Base-by-base conservation (phyloP, 2,113 vertebrate genomes). In the Carassius auratus region DNA sequence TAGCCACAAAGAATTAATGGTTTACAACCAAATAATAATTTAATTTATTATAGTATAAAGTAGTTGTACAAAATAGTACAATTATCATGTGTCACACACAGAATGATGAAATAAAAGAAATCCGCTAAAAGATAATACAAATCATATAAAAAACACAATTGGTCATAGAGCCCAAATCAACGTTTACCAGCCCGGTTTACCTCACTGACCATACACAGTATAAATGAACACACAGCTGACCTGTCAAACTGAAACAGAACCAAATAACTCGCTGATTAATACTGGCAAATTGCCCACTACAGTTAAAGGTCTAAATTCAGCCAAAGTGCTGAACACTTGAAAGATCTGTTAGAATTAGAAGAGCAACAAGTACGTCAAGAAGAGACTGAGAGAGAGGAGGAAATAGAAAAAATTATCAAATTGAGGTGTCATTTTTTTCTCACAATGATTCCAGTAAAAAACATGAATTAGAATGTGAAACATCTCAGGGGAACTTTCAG, bases 161-260 rank as follows among this genome's bases (percentile, higher is more conserved):
- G 21, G 45, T 42, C 21, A 71, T 8, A 68, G 6, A 33, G 15
- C 61, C n/a, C n/a, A 62, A 64, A 64, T 64, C 61, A 64, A 73
- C 4, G 69, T 73, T 73, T 73, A n/a, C 69, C 4, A 45, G 68
- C 19, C 36, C 10, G 17, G 4, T 71, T 7, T 5, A 38, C 6
- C 69, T 73, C 19, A 45, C 5, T 23, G 50, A 76, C 50, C 50
- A 55, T 33, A 1, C 48, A 55, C 50, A 57, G 15, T 42, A 71
- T 42, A 8, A 71, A 71, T 71, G 17, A 71, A 42, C 33, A 71
- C 23, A 74, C 38, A 74, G 19, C 75, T 76, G 75, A 76, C 50
- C 15, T 19, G 30, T 30, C 4, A 30, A 78, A 57, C 76, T 8
- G 73, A 30, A 52, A 13, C 74, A 76, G 30, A 61, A 78, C 10